A percentile compares a stretch with the other conserved stretches of the same genome.
phyloP scores from a whole-genome alignment of 2,113 vertebrate genomes.

The Channa maculata region DNA sequence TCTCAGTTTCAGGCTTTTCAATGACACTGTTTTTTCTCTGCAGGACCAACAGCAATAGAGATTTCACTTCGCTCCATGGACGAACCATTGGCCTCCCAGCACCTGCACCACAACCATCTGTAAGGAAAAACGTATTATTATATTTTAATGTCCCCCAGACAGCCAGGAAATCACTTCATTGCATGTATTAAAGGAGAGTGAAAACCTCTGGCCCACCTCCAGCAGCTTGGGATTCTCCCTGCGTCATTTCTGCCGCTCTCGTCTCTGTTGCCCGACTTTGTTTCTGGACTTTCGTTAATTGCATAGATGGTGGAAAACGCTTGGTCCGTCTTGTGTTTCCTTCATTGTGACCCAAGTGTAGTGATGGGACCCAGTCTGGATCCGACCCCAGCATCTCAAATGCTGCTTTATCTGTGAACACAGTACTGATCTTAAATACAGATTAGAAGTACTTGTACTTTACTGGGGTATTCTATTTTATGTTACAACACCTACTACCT shows the following conservation, averaged over 20 bases:
- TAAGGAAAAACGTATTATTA: too few relatives aligned
- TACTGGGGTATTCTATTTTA: too few relatives aligned
- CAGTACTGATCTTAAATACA: too few relatives aligned
- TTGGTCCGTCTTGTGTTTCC: rapidly evolving
- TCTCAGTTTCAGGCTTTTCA: neutral
- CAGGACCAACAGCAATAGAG: conserved; percentile 2
- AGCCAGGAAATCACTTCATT: too few relatives aligned
- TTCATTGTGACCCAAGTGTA: neutral
- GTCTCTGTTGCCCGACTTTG: rapidly evolving
- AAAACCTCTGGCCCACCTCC: neutral
- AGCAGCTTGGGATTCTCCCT: neutral
- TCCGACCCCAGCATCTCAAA: conserved; percentile 19
- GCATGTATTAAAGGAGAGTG: too few relatives aligned
- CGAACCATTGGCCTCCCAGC: rapidly evolving
- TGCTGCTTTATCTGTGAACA: conserved; percentile 35
- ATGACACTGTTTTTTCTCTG: rapidly evolving
- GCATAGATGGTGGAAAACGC: neutral
- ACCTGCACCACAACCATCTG: neutral
- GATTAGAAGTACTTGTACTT: too few relatives aligned
- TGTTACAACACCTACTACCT: too few relatives aligned
- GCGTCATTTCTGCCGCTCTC: rapidly evolving
- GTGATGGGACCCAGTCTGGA: conserved; percentile 46
- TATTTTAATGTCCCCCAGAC: too few relatives aligned
- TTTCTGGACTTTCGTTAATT: neutral
- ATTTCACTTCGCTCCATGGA: conserved; percentile 3